Evolutionary conservation across 2,888 invertebrate species (phyloP), one percentile per base, ranked within the genome.

Genomic region (Trissoscelio sp.): DNA sequence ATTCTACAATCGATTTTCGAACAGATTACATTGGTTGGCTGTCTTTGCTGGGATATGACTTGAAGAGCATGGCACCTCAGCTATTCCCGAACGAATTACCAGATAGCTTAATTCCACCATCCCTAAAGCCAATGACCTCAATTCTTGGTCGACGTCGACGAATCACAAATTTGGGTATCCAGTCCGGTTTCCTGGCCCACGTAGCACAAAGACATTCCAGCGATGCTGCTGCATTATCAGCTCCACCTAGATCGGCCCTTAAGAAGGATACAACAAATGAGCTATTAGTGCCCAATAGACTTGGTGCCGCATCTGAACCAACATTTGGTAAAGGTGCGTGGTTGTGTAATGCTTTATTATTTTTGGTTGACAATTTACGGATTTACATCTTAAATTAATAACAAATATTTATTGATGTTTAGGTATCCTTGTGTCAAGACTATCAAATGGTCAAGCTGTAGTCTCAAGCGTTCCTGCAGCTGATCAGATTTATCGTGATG

Each of bases 1-100:
- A 46, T 22, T 12, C 22, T 39, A 48, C 7, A 20, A 60, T 24
- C 3, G n/a, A 37, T 51, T 67, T 34, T 48, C 16, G 7, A 5
- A 18, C 92, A 96, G 97, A 97, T 92, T 96, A 97, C 89, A 93
- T 96, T 82, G 95, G 95, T 72, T 98, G 98, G 98, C 92, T 98
- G 88, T 93, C 94, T 60, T 94, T 95, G 66, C 94, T 98, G 53
- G 98, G 98, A 53, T 97, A 96, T 91, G 96, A 97, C 87, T 93
- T 97, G 66, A 95, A 95, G 88, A 96, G 96, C 88, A 92, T 98
- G 72, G 96, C 97, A 31, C 98, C 98, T 0, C 97, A 97, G 89
- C 93, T 98, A 28, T 95, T 95, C 88, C 95, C 96, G 0, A 94
- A 95, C 39, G 93, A 94, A 77, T 91, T 95, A 34, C 94, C 95